These are phyloP conservation scores for Dryoscopus gambensis DNA, from an alignment of 2,113 vertebrate species.

Conservation along the genomic window DNA sequence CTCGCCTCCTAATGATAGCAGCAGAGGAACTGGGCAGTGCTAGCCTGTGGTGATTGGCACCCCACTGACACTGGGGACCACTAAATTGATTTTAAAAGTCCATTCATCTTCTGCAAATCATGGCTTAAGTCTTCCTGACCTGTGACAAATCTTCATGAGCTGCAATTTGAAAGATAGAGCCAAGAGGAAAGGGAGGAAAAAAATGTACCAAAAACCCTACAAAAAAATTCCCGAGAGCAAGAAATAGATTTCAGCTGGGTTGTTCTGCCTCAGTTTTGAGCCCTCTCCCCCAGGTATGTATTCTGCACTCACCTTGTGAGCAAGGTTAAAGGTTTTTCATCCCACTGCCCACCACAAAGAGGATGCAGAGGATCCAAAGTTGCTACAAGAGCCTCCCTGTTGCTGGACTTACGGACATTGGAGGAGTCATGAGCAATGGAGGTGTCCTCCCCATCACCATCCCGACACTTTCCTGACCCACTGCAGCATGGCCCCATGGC, in stretches of 20 bases:
- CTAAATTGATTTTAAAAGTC: conserved; percentile 27
- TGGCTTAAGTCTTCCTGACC: conserved; percentile 18
- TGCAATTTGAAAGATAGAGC: neutral
- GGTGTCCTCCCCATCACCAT: too few species aligned
- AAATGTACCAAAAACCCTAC: neutral
- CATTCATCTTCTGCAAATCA: conserved; percentile 28
- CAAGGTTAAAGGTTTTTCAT: neutral
- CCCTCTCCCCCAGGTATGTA: neutral
- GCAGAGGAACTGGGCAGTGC: neutral
- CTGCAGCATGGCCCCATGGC: accelerated
- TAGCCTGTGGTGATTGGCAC: neutral
- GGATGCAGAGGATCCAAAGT: too few species aligned
- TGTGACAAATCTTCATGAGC: neutral
- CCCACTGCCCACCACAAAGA: accelerated
- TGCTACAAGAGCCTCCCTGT: neutral
- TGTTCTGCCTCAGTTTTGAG: neutral
- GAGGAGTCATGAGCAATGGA: neutral
- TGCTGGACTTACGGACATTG: accelerated
- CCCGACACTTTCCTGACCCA: neutral
- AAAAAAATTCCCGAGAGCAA: neutral
- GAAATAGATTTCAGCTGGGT: neutral
- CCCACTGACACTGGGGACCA: neutral
- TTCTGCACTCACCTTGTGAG: neutral
- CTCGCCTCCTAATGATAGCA: neutral
- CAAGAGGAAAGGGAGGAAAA: neutral